Conservation (phyloP, 1,140 invertebrate species). For the Drosophila prosaltans region DNA sequence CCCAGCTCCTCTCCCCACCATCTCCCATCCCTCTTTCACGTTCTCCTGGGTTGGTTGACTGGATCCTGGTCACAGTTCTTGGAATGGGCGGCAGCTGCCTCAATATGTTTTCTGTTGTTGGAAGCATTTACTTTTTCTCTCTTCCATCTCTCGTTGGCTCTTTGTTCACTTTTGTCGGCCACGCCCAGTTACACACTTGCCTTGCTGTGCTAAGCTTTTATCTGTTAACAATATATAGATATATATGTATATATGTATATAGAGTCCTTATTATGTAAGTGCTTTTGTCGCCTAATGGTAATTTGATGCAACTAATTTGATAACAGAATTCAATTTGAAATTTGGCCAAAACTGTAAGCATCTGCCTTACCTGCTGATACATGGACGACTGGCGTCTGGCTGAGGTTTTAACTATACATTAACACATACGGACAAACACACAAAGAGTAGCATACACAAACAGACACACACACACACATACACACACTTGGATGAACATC, state of each 20-base stretch:
- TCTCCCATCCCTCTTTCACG: neutral
- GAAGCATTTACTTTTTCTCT: conserved; percentile 21
- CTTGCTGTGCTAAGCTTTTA: neutral
- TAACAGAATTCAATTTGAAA: conserved; percentile 77
- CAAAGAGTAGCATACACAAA: conserved; percentile 24
- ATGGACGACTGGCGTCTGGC: conserved; percentile 5
- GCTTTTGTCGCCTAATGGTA: conserved; percentile 48
- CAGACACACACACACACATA: conserved; percentile 42
- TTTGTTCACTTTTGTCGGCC: conserved; percentile 6
- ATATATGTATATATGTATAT: neutral
- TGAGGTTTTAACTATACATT: conserved; percentile 46
- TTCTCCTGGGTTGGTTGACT: neutral
- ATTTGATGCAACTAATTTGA: conserved; percentile 77
- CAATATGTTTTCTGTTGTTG: conserved; percentile 50
- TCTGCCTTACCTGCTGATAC: conserved; percentile 34
- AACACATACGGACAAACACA: conserved; percentile 22
- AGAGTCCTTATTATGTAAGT: conserved; percentile 35
- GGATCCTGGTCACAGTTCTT: conserved; percentile 6
- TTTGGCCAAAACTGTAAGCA: conserved; percentile 57
- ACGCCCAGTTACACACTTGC: conserved; percentile 5
- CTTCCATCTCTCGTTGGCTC: neutral
- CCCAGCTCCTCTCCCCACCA: neutral
- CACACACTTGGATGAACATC: conserved; percentile 38
- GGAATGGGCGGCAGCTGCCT: conserved; percentile 40
- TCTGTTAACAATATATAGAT: neutral